Evolutionary conservation across 2,113 vertebrate species (phyloP), one percentile per base, ranked within the genome.

Genomic region (Scolopax mira): DNA sequence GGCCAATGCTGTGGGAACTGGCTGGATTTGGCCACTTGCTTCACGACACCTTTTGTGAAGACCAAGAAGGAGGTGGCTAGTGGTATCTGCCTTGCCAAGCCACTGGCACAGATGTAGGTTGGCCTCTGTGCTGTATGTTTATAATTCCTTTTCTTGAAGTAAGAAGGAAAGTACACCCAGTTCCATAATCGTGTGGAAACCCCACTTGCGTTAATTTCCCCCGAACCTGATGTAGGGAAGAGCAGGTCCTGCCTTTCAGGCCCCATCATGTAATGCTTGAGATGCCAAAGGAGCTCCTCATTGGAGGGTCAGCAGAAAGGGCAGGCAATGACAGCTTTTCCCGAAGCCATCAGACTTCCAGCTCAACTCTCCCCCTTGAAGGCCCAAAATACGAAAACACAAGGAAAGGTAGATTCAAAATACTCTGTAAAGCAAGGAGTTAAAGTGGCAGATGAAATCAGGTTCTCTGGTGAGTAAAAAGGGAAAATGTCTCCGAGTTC

Each of bases 391-490:
- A 58, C 0, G 1, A 77, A 90, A 88, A 27, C 8, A 58, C 23
- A 65, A 75, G 61, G 51, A 90, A 61, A 87, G 44, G 31, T 31
- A 85, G 60, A 55, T 30, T n/a, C 51, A 55, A 77, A 79, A 75
- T 39, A 71, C n/a, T 71, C 41, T n/a, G n/a, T 72, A 61, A 77
- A 87, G 48, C 66, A 33, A 95, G 85, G 70, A 93, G 95, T 90
- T 90, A 95, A 96, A 75, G 55, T 48, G 41, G 46, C 46, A 67
- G 60, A 85, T 60, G 64, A 89, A 83, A 79, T 70, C 55, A 93
- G 49, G 70, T 89, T 97, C 95, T 89, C 86, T 95, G 97, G 98
- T 90, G 97, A 97, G 94, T 98, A 96, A 97, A 97, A 97, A 97
- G 77, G 67, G 80, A 96, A 97, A 96, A 95, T 31, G 65, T 89